Evolutionary conservation across 2,888 invertebrate genomes (phyloP).

Genomic region (Baronia brevicornis): DNA sequence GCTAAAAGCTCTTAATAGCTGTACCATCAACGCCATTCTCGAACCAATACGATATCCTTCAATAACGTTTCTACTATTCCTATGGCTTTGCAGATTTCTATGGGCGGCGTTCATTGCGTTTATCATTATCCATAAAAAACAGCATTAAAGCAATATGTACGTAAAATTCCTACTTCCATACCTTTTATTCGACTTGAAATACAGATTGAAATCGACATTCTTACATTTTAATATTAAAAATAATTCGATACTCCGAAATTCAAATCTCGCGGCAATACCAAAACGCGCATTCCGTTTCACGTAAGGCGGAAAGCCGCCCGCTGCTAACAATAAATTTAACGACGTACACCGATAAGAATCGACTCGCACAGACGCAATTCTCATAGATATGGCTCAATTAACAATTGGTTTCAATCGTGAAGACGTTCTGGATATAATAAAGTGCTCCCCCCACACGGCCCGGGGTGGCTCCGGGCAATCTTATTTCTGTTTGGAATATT

Average conservation of each 20-base stretch:
- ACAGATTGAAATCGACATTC: too few relatives aligned
- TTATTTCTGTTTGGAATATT: conserved; percentile 75
- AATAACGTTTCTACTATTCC: too few relatives aligned
- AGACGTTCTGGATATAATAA: conserved; percentile 70
- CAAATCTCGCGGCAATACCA: conserved; percentile 38
- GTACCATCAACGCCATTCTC: too few relatives aligned
- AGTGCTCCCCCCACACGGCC: conserved; percentile 54
- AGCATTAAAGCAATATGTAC: too few relatives aligned
- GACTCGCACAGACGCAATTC: conserved; percentile 65
- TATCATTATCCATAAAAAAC: too few relatives aligned
- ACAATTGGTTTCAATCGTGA: conserved; percentile 75
- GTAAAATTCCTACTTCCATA: too few relatives aligned
- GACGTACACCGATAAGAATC: conserved; percentile 71
- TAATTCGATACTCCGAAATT: conserved; percentile 22
- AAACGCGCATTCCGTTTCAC: conserved; percentile 44
- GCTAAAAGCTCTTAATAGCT: too few relatives aligned
- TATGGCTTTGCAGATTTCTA: too few relatives aligned
- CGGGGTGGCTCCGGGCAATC: conserved; percentile 60
- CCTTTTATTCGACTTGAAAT: too few relatives aligned
- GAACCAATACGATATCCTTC: too few relatives aligned
- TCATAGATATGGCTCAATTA: conserved; percentile 76
- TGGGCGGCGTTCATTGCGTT: too few relatives aligned
- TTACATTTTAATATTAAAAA: conserved; percentile 21
- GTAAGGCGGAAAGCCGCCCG: conserved; percentile 44
- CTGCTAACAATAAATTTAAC: conserved; percentile 64